Percentiles rank a stretch among this genome's conserved stretches.
Evolutionary conservation across 2,113 vertebrate species (phyloP).

Genomic region (Pangasianodon hypophthalmus): DNA sequence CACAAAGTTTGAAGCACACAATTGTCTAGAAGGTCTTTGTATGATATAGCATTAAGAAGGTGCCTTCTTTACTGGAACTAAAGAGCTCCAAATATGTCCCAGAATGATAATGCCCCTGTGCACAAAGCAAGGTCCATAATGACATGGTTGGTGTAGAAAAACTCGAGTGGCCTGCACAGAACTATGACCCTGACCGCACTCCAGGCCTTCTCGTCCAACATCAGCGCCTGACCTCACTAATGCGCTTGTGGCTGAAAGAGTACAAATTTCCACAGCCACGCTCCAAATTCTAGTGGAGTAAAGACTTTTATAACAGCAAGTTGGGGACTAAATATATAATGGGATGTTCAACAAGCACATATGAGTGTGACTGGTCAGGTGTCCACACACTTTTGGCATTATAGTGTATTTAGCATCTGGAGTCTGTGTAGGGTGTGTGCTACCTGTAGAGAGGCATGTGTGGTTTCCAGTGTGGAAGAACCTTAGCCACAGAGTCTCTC

Average conservation of each 20-base stretch:
- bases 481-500: constrained; percentile 85
- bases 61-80: not conserved
- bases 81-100: too few species aligned
- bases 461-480: constrained; percentile 87
- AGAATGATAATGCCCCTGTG: not conserved
- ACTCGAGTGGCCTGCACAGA: not conserved
- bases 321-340: not conserved
- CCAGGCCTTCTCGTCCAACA: not conserved
- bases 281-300: not conserved
- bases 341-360: not conserved
- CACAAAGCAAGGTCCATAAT: not conserved
- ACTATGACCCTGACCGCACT: not conserved
- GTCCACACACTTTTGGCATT: not conserved
- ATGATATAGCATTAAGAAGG: not conserved
- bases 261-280: not conserved
- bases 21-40: not conserved
- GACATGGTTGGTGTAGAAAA: not conserved
- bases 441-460: constrained; percentile 80
- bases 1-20: not conserved
- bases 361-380: not conserved
- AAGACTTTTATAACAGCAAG: not conserved
- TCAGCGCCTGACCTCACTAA: not conserved
- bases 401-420: not conserved
- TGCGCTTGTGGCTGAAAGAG: not conserved
- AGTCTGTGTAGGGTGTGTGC: not conserved